These are phyloP conservation scores for Gonatopus flavifemur DNA, from an alignment of 1,140 invertebrate species.

Conservation along the genomic window DNA sequence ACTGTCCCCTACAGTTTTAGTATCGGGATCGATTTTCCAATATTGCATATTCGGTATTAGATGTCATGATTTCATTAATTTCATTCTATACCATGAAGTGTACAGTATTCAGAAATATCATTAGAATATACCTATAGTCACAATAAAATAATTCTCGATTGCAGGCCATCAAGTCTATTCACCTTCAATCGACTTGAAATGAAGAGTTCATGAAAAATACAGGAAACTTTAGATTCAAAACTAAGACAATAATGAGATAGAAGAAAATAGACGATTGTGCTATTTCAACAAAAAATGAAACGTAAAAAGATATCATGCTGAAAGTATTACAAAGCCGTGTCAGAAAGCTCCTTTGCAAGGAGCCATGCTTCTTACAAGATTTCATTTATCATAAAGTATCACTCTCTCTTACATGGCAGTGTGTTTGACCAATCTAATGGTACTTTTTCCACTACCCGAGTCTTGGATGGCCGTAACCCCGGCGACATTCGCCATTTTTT, in stretches of 20 bases:
- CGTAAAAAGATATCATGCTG: constrained; percentile 43
- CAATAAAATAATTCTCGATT: no score
- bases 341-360: constrained; percentile 41
- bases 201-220: no score
- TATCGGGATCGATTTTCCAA: no score
- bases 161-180: no score
- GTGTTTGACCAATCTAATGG: constrained; percentile 60
- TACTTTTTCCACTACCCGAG: constrained; percentile 59
- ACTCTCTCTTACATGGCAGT: constrained; percentile 56
- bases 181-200: no score
- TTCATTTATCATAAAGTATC: constrained; percentile 37
- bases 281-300: constrained; percentile 13
- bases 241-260: neutral
- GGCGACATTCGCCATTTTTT: constrained; percentile 71
- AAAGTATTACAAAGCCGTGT: constrained; percentile 52
- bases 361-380: constrained; percentile 51
- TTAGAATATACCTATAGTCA: no score
- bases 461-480: constrained; percentile 71
- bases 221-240: no score
- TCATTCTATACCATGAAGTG: no score
- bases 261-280: neutral
- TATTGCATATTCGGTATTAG: no score
- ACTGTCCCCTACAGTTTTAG: no score
- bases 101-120: no score
- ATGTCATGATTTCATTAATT: no score